Percentiles rank a stretch among this genome's conserved stretches.
These are phyloP conservation scores for Suillia variegata DNA, from an alignment of 2,888 invertebrate species.

Conservation along the genomic window DNA sequence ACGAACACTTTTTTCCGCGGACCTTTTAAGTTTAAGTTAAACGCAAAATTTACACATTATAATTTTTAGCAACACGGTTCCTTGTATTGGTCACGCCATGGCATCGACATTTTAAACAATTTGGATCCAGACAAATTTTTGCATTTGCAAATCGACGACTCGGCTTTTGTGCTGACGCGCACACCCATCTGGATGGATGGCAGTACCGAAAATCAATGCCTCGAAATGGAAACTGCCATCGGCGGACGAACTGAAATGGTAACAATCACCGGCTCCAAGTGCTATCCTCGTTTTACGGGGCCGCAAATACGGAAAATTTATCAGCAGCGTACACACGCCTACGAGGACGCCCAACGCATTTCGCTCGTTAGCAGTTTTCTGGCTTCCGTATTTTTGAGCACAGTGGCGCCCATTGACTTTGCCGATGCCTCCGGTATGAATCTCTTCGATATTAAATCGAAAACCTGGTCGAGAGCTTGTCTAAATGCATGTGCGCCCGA, in stretches of 20 bases:
- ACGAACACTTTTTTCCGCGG: too few relatives aligned
- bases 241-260: conserved; percentile 67
- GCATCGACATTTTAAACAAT: conserved; percentile 68
- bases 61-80: conserved; percentile 90
- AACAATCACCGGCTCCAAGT: conserved; percentile 57
- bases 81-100: conserved; percentile 89
- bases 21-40: not conserved
- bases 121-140: conserved; percentile 78
- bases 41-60: not conserved
- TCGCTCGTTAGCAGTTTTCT: conserved; percentile 93
- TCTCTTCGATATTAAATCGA: conserved; percentile 79
- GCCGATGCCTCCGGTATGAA: conserved; percentile 98
- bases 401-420: conserved; percentile 87
- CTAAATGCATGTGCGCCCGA: conserved; percentile 79
- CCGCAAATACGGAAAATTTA: conserved; percentile 90
- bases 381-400: conserved; percentile 84
- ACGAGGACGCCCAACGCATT: conserved; percentile 80
- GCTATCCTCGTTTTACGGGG: conserved; percentile 76
- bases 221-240: conserved; percentile 76
- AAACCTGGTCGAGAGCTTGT: conserved; percentile 77
- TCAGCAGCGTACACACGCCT: conserved; percentile 72
- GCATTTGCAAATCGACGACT: conserved; percentile 79
- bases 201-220: conserved; percentile 57
- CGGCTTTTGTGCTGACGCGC: conserved; percentile 75
- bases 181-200: conserved; percentile 98